A percentile compares a stretch with the other conserved stretches of the same genome.
Evolutionary conservation across 1,140 invertebrate genomes (phyloP).

Genomic region (Anadara kagoshimensis): DNA sequence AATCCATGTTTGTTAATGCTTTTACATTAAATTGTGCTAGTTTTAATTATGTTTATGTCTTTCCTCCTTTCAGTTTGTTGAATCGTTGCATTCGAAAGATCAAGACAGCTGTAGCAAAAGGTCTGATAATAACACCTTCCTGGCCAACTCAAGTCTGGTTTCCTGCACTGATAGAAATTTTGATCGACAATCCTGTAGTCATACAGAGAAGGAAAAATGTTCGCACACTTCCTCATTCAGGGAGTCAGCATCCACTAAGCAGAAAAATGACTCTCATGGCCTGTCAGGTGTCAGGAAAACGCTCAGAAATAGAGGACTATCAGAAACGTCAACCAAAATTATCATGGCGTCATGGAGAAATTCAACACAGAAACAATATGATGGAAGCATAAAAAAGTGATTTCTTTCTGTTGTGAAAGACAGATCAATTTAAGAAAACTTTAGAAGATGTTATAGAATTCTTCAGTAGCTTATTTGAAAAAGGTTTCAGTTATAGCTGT

Average conservation of each 20-base stretch:
- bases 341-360: neutral
- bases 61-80: constrained; percentile 26
- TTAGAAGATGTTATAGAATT: neutral
- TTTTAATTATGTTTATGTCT: constrained; percentile 20
- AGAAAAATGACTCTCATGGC: neutral
- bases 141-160: constrained; percentile 30
- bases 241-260: neutral
- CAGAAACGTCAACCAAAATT: constrained; percentile 7
- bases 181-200: constrained; percentile 9
- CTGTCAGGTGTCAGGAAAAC: constrained; percentile 8
- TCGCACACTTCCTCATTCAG: neutral
- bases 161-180: constrained; percentile 10
- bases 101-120: constrained; percentile 7
- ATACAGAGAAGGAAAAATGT: constrained; percentile 15
- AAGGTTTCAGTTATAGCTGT: too few relatives aligned
- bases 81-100: constrained; percentile 20
- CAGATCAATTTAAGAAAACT: neutral
- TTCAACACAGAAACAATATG: too few relatives aligned
- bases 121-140: constrained; percentile 8
- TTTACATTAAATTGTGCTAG: neutral
- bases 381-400: too few relatives aligned
- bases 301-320: constrained; percentile 1
- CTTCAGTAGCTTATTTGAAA: constrained; percentile 5
- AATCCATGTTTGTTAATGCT: constrained; percentile 12
- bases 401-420: too few relatives aligned